Evolutionary conservation across 2,113 vertebrate genomes (phyloP).

Genomic region (Chamaea fasciata): DNA sequence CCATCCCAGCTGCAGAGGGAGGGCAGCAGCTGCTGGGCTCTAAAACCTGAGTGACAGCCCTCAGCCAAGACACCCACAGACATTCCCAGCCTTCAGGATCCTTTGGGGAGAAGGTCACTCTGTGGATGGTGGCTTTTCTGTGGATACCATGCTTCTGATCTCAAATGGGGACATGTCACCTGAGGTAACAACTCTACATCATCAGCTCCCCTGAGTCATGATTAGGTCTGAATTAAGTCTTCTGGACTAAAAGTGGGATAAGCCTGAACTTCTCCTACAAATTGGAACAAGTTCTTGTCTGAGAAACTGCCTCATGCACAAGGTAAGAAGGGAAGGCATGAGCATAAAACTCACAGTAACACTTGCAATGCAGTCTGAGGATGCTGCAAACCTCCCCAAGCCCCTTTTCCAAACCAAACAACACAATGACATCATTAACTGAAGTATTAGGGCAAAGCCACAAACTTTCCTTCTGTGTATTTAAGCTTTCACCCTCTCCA

Average conservation of each 20-base stretch:
- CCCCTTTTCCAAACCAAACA: neutral
- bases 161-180: neutral
- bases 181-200: neutral
- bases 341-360: neutral
- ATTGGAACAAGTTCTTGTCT: neutral
- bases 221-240: neutral
- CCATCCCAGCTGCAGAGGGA: neutral
- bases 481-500: neutral
- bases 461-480: neutral
- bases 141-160: neutral
- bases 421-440: neutral
- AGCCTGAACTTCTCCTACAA: neutral
- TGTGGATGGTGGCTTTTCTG: neutral
- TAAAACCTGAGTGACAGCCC: neutral
- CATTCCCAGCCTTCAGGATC: neutral
- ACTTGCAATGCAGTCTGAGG: neutral
- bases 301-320: neutral
- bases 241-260: neutral
- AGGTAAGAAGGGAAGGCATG: neutral
- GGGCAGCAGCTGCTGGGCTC: neutral
- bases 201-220: neutral
- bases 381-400: neutral
- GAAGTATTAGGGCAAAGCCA: neutral
- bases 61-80: neutral
- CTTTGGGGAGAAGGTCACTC: neutral